Evolutionary conservation across 2,113 vertebrate species (phyloP).

Genomic region (Laticauda colubrina): DNA sequence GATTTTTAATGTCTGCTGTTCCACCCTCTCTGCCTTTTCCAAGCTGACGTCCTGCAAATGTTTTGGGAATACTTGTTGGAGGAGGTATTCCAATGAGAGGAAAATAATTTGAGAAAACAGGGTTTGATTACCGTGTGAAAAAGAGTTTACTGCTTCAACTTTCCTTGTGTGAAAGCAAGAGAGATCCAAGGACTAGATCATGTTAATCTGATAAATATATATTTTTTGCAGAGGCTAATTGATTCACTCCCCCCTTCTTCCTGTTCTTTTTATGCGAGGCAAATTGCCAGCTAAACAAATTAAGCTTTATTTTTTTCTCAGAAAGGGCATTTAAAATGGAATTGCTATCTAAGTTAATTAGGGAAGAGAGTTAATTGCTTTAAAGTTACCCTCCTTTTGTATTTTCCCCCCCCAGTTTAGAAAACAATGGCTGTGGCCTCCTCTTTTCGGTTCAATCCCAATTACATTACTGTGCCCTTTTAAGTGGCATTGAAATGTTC

Average conservation of each 20-base stretch:
- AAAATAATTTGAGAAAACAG: neutral
- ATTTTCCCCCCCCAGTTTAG: constrained; percentile 26
- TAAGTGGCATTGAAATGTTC: neutral
- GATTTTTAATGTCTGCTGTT: neutral
- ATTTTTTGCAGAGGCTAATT: constrained; percentile 27
- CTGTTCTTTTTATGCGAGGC: constrained; percentile 17
- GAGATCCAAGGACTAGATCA: neutral
- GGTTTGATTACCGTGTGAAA: neutral
- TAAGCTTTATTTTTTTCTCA: neutral
- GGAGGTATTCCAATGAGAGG: neutral
- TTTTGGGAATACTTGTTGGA: neutral
- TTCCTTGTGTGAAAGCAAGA: neutral
- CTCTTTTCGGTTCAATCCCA: constrained; percentile 31
- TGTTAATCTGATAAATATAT: constrained; percentile 3
- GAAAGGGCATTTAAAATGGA: constrained; percentile 15
- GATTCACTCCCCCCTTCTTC: neutral
- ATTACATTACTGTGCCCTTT: constrained; percentile 26
- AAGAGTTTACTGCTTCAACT: neutral
- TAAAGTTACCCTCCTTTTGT: constrained; percentile 11
- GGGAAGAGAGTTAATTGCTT: constrained; percentile 41
- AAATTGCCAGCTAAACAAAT: constrained; percentile 34
- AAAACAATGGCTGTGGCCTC: neutral
- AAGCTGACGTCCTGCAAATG: neutral
- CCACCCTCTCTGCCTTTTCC: neutral
- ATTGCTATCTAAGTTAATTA: constrained; percentile 42